Evolutionary conservation across 2,113 vertebrate genomes (phyloP).

Genomic region (Lepidothrix coronata): DNA sequence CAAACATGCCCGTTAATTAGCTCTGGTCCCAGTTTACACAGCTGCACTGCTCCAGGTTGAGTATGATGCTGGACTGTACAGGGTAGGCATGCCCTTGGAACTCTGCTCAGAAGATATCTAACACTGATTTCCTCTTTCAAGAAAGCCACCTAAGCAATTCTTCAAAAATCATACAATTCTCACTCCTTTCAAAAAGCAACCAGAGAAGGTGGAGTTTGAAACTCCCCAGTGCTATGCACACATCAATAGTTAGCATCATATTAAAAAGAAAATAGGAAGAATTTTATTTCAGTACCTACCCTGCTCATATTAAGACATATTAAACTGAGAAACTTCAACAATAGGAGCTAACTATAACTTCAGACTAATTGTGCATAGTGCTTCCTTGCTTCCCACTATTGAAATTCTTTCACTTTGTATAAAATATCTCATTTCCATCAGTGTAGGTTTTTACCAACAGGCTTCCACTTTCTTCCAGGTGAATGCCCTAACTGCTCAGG

Average conservation of each 20-base stretch:
- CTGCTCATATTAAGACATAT: neutral
- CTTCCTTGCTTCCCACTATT: neutral
- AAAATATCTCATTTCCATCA: neutral
- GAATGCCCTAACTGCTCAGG: neutral
- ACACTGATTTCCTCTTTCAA: neutral
- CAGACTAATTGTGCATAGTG: neutral
- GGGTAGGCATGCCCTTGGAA: neutral
- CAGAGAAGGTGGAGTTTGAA: neutral
- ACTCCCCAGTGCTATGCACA: neutral
- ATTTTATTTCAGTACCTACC: neutral
- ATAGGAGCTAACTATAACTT: neutral
- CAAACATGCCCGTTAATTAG: slow-evolving; percentile 10
- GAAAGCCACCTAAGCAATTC: neutral
- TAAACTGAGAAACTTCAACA: neutral
- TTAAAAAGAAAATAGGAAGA: neutral
- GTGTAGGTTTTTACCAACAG: neutral
- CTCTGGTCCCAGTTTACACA: neutral
- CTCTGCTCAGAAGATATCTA: neutral
- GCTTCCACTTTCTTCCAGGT: neutral
- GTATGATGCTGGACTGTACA: rapidly evolving
- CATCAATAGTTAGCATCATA: neutral
- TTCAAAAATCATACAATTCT: neutral
- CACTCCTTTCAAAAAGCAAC: neutral
- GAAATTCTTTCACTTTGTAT: neutral
- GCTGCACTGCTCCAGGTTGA: neutral